These are phyloP conservation scores for Neelides sp. DNA, from an alignment of 1,140 invertebrate species.

Conservation along the genomic window DNA sequence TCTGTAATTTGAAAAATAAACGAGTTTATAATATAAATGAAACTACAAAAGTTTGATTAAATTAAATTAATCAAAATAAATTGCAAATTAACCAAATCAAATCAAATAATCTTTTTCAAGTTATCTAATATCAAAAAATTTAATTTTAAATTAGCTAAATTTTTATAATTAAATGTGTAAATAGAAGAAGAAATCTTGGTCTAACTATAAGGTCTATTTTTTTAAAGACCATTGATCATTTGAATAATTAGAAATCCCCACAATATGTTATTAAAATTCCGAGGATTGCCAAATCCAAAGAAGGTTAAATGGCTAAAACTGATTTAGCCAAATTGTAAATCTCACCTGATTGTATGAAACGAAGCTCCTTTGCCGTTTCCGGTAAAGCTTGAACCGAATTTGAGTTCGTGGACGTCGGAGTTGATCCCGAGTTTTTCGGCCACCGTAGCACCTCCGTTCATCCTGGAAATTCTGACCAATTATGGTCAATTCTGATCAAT, in stretches of 20 bases:
- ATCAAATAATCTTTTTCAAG: too few species aligned
- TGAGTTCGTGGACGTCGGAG: constrained; percentile 62
- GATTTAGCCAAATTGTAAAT: constrained; percentile 26
- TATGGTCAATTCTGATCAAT: too few species aligned
- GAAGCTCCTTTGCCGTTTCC: constrained; percentile 43
- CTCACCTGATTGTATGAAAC: constrained; percentile 79
- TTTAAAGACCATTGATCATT: too few species aligned
- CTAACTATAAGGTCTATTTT: too few species aligned
- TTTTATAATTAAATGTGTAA: too few species aligned
- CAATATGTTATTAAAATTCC: constrained; percentile 14
- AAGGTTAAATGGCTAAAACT: background rate
- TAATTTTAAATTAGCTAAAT: too few species aligned
- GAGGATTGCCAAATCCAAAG: background rate
- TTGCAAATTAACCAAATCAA: too few species aligned
- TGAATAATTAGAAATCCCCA: too few species aligned
- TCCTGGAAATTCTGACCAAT: too few species aligned
- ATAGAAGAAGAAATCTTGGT: too few species aligned
- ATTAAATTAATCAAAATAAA: too few species aligned
- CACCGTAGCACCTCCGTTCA: constrained; percentile 39
- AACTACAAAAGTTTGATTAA: constrained; percentile 11
- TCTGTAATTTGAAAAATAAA: constrained; percentile 49
- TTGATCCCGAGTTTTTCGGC: constrained; percentile 61
- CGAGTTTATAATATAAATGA: constrained; percentile 2
- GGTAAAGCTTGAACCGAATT: constrained; percentile 66
- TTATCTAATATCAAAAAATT: too few species aligned